Evolutionary conservation across 2,888 invertebrate genomes (phyloP), one percentile per base, ranked within the genome.

Genomic region (Drosophila merina): DNA sequence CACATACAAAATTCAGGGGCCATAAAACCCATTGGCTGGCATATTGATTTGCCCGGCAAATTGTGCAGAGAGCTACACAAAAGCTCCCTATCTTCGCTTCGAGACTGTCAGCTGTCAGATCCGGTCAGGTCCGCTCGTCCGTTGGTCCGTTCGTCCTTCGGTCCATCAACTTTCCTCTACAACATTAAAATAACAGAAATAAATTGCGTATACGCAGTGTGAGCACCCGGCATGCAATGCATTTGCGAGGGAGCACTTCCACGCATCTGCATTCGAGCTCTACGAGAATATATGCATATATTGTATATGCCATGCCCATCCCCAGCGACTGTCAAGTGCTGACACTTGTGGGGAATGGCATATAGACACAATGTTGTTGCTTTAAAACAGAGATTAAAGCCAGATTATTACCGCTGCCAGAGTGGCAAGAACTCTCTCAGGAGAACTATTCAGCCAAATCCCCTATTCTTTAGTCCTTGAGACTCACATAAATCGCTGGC

Each of bases 181-280:
- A 26, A 20, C 42, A 47, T 64, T 64, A 47, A 64, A 54, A 67
- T 71, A 67, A 58, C 40, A 55, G 42, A 62, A 69, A 72, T 47
- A 66, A 31, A 71, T 86, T 86, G 71, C 86, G 60, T 69, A 70
- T 72, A 74, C 72, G 68, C 76, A 44, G 28, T 52, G 70, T 54
- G 51, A 72, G 63, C 76, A 58, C 63, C 70, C 60, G 79, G 54
- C 67, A 78, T 85, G 79, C 74, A 75, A 60, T 85, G 76, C 79
- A 79, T 76, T 71, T 68, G 52, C 79, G 66, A 48, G 54, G 49
- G 50, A 49, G 47, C 56, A 26, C 36, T 36, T 36, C 36, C 36
- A 60, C 57, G 68, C 59, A 87, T 82, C 69, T 79, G 74, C 88
- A 87, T 82, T 75, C 42, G 42, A 12, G 57, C 60, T 72, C 55